Evolutionary conservation across 2,888 invertebrate species (phyloP).

Genomic region (Sympetrum striolatum): DNA sequence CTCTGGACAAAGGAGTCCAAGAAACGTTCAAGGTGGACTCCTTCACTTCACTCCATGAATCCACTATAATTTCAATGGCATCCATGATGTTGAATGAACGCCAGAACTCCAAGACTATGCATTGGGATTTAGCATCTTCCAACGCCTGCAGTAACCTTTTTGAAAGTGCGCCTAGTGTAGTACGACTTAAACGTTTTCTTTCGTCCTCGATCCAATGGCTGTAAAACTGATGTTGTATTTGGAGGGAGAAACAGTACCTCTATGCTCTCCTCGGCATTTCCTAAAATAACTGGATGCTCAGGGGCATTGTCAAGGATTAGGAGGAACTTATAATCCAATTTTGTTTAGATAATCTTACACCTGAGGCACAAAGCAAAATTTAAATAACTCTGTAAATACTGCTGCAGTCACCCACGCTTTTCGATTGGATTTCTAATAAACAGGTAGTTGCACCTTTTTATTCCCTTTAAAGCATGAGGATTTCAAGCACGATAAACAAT

Average conservation of each 20-base stretch:
- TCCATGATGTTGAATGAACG: not conserved
- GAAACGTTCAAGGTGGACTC: not conserved
- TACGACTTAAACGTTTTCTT: not conserved
- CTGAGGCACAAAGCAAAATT: not conserved
- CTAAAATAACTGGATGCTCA: not conserved
- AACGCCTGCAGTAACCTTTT: not conserved
- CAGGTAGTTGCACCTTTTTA: not conserved
- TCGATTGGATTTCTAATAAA: conserved; percentile 1
- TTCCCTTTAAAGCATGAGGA: not conserved
- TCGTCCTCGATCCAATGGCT: not conserved
- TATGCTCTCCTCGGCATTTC: not conserved
- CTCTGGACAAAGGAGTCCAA: not conserved
- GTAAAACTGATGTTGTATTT: not conserved
- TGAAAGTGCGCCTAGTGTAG: not conserved
- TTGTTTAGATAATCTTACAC: not conserved
- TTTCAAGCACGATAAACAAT: too few species aligned
- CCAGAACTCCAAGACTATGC: not conserved
- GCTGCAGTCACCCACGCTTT: not conserved
- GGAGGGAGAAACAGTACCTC: not conserved
- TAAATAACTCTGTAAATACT: not conserved
- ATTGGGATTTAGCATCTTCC: not conserved
- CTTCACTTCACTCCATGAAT: not conserved
- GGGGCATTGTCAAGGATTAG: not conserved
- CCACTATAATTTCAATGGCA: not conserved
- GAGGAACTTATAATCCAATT: too few species aligned